phyloP scores from a whole-genome alignment of 2,113 vertebrate genomes.

The Oryctolagus cuniculus region DNA sequence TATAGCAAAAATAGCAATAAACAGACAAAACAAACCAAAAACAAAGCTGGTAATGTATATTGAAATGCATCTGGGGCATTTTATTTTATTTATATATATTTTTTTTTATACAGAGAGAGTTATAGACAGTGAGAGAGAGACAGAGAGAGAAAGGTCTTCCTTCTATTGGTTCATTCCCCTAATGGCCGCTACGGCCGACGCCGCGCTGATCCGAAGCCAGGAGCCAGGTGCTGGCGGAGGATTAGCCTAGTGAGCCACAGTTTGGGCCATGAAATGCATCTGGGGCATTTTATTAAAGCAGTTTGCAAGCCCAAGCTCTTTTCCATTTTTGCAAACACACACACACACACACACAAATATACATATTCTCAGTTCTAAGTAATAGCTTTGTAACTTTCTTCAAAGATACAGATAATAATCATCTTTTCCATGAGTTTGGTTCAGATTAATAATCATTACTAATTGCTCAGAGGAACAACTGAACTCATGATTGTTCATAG shows the following conservation, averaged over 20 bases:
- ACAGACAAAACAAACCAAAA: neutral
- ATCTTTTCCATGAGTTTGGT: neutral
- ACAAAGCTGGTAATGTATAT: neutral
- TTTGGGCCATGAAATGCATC: neutral
- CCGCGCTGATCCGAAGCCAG: no score
- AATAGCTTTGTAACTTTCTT: conserved; percentile 7
- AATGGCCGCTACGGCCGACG: no score
- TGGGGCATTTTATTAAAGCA: conserved; percentile 11
- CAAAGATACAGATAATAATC: neutral
- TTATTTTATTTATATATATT: neutral
- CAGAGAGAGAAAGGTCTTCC: no score
- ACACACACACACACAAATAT: neutral
- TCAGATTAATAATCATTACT: conserved; percentile 9
- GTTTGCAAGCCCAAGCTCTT: conserved; percentile 46
- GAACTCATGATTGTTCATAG: neutral
- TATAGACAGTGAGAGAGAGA: no score
- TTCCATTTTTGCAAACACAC: neutral
- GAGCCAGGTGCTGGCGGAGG: no score
- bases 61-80: neutral
- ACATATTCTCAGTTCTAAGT: conserved; percentile 22
- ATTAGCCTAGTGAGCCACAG: no score
- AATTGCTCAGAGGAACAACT: neutral
- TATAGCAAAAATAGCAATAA: no score
- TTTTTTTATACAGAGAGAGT: no score
- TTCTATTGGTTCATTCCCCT: no score